These are phyloP conservation scores for Pica pica DNA, from an alignment of 2,113 vertebrate genomes.

Conservation along the genomic window DNA sequence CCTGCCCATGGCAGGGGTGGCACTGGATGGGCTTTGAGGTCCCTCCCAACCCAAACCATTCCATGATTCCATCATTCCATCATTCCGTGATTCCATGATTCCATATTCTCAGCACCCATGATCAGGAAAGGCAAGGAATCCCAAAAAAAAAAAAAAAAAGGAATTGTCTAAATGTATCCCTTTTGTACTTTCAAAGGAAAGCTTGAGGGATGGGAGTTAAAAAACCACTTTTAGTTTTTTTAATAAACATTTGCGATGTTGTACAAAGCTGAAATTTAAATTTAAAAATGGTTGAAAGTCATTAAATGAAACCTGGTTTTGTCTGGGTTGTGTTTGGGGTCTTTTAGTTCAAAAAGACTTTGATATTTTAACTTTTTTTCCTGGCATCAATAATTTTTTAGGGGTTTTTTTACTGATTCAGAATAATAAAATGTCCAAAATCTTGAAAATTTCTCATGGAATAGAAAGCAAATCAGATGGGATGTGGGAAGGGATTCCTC, in stretches of 20 bases:
- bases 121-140: neutral
- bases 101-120: neutral
- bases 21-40: rapidly evolving
- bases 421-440: neutral
- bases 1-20: neutral
- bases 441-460: neutral
- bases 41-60: neutral
- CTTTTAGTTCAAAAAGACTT: neutral
- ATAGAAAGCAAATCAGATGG: neutral
- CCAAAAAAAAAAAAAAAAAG: neutral
- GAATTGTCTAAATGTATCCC: neutral
- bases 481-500: neutral
- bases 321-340: rapidly evolving
- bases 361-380: neutral
- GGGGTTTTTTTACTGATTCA: neutral
- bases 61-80: rapidly evolving
- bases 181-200: neutral
- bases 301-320: neutral
- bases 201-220: neutral
- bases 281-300: neutral
- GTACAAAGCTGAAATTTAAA: neutral
- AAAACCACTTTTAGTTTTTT: neutral
- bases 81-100: neutral
- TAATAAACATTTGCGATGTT: neutral
- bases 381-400: neutral